phyloP scores from a whole-genome alignment of 1,140 invertebrate genomes.

The Diploscapter pachys region DNA sequence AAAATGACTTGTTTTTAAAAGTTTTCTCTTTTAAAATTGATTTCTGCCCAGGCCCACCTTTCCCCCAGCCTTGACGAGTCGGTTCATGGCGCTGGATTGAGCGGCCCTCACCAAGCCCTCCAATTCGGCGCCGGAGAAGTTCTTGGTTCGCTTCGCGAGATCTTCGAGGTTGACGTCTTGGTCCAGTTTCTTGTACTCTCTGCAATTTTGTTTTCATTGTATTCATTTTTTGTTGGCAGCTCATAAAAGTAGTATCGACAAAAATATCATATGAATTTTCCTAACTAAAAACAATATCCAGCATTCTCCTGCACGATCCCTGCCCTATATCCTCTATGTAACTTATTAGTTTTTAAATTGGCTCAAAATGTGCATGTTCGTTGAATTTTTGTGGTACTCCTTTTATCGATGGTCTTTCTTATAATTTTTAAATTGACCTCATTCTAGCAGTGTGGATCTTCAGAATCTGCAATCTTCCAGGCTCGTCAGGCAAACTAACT shows the following conservation, averaged over 20 bases:
- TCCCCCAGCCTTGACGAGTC: slow-evolving; percentile 87
- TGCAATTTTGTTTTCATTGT: slow-evolving; percentile 4
- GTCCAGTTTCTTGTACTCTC: slow-evolving; percentile 80
- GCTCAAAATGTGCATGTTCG: too few relatives aligned
- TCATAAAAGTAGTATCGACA: neutral
- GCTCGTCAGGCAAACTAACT: slow-evolving; percentile 91
- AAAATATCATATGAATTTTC: too few relatives aligned
- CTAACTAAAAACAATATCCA: too few relatives aligned
- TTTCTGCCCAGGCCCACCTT: slow-evolving; percentile 68
- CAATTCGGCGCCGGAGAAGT: slow-evolving; percentile 98
- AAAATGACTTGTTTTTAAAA: too few relatives aligned
- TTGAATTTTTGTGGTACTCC: too few relatives aligned
- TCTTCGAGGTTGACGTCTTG: slow-evolving; percentile 83
- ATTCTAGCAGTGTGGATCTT: slow-evolving; percentile 92
- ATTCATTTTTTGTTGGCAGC: too few relatives aligned
- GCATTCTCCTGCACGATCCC: too few relatives aligned
- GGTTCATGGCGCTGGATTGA: slow-evolving; percentile 96
- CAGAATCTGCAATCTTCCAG: slow-evolving; percentile 86
- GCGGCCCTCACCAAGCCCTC: slow-evolving; percentile 95
- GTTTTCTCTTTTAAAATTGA: neutral
- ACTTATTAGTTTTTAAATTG: too few relatives aligned
- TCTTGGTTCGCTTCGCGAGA: slow-evolving; percentile 83
- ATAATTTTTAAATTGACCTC: slow-evolving; percentile 60
- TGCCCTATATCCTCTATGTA: too few relatives aligned
- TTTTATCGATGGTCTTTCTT: too few relatives aligned